Evolutionary conservation across 35 echinoderm and acorn worm genomes (phyloP), one percentile per base, ranked within the genome.

Genomic region (Ophiothrix spiculata): DNA sequence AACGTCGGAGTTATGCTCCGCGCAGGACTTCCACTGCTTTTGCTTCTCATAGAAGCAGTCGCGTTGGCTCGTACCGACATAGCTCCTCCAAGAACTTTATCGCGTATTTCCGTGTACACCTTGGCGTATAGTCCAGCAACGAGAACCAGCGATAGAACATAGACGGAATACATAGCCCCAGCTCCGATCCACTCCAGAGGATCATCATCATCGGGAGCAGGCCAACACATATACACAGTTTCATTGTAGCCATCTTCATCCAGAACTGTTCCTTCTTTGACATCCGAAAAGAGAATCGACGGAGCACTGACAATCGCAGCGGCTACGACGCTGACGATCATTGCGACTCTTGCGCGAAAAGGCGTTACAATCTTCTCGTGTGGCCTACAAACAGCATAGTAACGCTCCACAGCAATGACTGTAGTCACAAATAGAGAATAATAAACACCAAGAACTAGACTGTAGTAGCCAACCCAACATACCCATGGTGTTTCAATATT

Each of bases 171-270:
- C 60, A 69, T 69, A 69, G 42, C 60, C 6, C 60, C 29, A 4
- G 60, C 60, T 25, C 60, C 60, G 60, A 69, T 10, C 60, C 60
- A 69, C 29, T 69, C 60, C 2, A 25, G 16, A 69, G 29, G 3
- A 69, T 69, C 60, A n/a, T n/a, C n/a, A n/a, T n/a, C n/a, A 69
- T 69, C 42, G 16, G 60, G 60, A 28, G 60, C 60, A 2, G 60
- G 60, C 60, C 60, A 69, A 49, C 42, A 49, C 60, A 69, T 69
- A 69, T 69, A 69, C 60, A 69, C 60, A 10, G 60, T 69, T 2
- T 28, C 29, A 28, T 69, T 69, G 42, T 49, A 10, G 42, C 6
- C 6, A 49, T 49, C 19, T 49, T 49, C 42, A 10, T 69, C 60
- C 25, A 15, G 1, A 10, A 69, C 25, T 15, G 60, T 69, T 2